phyloP scores from a whole-genome alignment of 2,888 invertebrate genomes.

The Thymelicus sylvestris region DNA sequence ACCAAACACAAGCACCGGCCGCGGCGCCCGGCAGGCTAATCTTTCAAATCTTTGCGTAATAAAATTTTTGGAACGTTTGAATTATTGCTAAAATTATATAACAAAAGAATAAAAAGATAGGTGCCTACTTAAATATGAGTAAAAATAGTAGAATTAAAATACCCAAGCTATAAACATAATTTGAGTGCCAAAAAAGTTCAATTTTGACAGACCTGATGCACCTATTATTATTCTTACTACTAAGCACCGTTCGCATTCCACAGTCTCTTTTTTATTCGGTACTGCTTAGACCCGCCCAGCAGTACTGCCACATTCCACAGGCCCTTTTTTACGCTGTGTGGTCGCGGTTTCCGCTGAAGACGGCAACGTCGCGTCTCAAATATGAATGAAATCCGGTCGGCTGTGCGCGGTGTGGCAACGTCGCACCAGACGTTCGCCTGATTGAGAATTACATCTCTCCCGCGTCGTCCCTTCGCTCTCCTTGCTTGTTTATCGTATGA shows the following conservation, averaged over 20 bases:
- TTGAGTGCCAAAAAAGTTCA: conserved; percentile 4
- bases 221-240: conserved; percentile 40
- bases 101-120: too few relatives aligned
- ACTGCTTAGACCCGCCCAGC: conserved; percentile 76
- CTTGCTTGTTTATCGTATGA: conserved; percentile 48
- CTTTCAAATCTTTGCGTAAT: not conserved
- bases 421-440: conserved; percentile 79
- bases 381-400: conserved; percentile 84
- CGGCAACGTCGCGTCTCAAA: conserved; percentile 83
- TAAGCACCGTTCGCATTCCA: conserved; percentile 75
- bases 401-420: conserved; percentile 78
- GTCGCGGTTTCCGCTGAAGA: conserved; percentile 83
- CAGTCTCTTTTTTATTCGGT: conserved; percentile 74
- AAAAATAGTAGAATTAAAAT: too few relatives aligned
- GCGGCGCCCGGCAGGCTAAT: not conserved
- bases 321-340: conserved; percentile 83
- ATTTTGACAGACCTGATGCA: conserved; percentile 39
- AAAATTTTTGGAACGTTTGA: not conserved
- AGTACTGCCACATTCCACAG: conserved; percentile 82
- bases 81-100: not conserved
- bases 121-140: too few relatives aligned
- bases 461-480: conserved; percentile 66
- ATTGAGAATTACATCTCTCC: conserved; percentile 82
- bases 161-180: not conserved
- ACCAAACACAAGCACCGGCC: conserved; percentile 15